Percentiles rank a stretch among this genome's conserved stretches.
Evolutionary conservation across 35 echinoderm and acorn worm genomes (phyloP).

Genomic region (Strongylocentrotus purpuratus): DNA sequence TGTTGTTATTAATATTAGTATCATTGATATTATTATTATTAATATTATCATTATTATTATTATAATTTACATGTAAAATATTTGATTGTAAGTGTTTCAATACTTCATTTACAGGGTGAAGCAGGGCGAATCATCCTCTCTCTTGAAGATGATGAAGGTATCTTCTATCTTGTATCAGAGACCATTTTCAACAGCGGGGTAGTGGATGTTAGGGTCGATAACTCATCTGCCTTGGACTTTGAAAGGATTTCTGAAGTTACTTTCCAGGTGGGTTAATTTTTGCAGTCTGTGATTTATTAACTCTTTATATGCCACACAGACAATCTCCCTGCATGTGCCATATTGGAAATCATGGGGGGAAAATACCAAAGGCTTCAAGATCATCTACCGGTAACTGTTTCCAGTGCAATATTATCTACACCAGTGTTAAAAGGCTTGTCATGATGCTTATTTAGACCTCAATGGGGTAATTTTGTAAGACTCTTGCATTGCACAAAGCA

Average conservation of each 20-base stretch:
- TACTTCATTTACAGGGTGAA: background rate
- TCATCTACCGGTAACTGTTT: too few relatives aligned
- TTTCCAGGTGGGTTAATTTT: background rate
- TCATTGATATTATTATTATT: background rate
- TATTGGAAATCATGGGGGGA: too few relatives aligned
- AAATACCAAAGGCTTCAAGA: too few relatives aligned
- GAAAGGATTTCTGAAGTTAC: background rate
- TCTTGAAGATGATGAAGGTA: slow-evolving; percentile 12
- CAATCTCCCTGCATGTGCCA: too few relatives aligned
- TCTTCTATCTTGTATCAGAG: background rate
- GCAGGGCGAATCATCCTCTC: background rate
- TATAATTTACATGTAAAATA: background rate
- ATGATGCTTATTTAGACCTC: too few relatives aligned
- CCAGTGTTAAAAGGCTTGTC: too few relatives aligned
- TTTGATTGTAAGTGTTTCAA: background rate
- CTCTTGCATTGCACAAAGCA: too few relatives aligned
- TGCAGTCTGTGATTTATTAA: background rate
- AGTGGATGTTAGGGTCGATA: slow-evolving; percentile 6
- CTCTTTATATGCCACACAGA: too few relatives aligned
- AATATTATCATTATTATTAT: background rate
- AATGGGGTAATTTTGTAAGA: too few relatives aligned
- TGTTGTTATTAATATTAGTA: background rate
- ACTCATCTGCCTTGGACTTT: slow-evolving; percentile 19
- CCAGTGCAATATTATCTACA: too few relatives aligned
- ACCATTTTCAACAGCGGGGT: slow-evolving; percentile 21